Evolutionary conservation across 2,888 invertebrate genomes (phyloP).

Genomic region (Monopis laevigella): DNA sequence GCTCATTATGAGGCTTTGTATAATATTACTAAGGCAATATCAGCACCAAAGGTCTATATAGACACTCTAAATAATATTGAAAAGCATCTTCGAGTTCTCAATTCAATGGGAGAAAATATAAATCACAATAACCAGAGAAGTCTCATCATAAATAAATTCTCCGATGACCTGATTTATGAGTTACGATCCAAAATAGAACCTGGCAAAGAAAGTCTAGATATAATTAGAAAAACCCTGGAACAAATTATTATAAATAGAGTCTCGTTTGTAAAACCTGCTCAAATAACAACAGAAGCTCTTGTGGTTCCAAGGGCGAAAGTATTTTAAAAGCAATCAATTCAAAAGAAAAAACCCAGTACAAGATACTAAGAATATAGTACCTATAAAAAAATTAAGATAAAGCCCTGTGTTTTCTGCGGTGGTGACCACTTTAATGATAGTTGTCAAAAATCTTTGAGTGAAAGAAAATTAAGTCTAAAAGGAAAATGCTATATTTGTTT

Average conservation of each 20-base stretch:
- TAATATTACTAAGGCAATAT: background rate
- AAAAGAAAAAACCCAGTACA: background rate
- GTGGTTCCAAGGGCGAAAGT: too few relatives aligned
- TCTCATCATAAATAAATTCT: constrained; percentile 5
- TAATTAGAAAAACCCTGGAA: background rate
- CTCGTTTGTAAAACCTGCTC: background rate
- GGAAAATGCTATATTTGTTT: constrained; percentile 1
- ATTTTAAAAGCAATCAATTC: too few relatives aligned
- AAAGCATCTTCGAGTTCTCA: constrained; percentile 10
- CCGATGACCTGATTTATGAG: constrained; percentile 10
- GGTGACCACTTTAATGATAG: constrained; percentile 1
- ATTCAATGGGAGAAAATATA: constrained; percentile 7
- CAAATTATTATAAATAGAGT: background rate
- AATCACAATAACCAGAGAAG: constrained; percentile 6
- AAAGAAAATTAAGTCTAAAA: background rate
- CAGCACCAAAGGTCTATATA: background rate
- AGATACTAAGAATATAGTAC: too few relatives aligned
- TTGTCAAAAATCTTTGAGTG: background rate
- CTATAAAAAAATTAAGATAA: background rate
- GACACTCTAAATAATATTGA: constrained; percentile 7
- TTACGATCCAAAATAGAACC: background rate
- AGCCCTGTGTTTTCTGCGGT: constrained; percentile 1
- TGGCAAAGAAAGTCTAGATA: background rate
- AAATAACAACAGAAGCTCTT: background rate
- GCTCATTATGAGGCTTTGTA: background rate